Percentiles rank a stretch among this genome's conserved stretches.
Evolutionary conservation across 2,113 vertebrate genomes (phyloP).

Genomic region (Laticauda colubrina): DNA sequence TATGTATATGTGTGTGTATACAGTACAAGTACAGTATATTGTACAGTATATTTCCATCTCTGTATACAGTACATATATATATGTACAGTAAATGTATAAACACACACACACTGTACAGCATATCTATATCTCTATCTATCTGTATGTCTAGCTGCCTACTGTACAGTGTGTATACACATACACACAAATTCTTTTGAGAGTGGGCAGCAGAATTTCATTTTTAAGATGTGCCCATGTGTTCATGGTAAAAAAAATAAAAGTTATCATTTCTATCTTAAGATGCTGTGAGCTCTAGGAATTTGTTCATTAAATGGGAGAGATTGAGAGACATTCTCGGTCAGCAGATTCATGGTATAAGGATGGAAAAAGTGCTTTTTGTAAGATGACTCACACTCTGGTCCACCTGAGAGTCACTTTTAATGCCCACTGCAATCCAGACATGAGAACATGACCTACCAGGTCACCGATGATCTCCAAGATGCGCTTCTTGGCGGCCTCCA

Average conservation of each 20-base stretch:
- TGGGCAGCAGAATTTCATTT: not conserved
- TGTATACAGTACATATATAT: too few species aligned
- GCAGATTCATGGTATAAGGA: not conserved
- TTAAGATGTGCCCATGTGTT: not conserved
- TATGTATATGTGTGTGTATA: too few species aligned
- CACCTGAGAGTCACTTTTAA: not conserved
- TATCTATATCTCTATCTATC: too few species aligned
- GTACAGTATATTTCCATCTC: too few species aligned
- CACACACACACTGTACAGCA: too few species aligned
- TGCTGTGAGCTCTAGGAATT: not conserved
- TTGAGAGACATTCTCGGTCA: not conserved
- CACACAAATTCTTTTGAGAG: not conserved
- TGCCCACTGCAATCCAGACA: not conserved
- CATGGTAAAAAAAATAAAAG: not conserved
- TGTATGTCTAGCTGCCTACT: too few species aligned
- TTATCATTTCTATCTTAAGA: not conserved
- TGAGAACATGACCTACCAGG: slow-evolving; percentile 57
- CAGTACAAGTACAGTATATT: too few species aligned
- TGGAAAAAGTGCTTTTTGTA: not conserved
- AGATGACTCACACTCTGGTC: not conserved
- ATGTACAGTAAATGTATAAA: too few species aligned
- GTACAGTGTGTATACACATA: too few species aligned
- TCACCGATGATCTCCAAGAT: slow-evolving; percentile 78
- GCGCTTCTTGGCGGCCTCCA: slow-evolving; percentile 75
- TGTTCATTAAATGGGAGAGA: not conserved